Base-by-base conservation (phyloP, 2,888 invertebrate species). In the Alviniconcha strummeri region DNA sequence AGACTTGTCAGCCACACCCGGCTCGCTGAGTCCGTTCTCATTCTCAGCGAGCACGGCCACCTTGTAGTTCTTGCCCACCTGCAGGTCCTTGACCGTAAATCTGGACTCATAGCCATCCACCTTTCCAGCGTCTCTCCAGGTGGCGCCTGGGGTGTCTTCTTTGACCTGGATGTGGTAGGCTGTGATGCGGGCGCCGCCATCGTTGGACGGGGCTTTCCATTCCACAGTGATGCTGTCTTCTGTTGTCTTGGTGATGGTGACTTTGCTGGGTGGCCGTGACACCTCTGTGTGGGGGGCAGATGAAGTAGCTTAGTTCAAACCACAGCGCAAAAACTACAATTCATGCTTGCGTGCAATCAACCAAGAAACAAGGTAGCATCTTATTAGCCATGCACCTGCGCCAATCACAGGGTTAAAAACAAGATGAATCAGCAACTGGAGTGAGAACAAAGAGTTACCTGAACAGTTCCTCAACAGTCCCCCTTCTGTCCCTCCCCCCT, bases 1-100 rank as follows among this genome's bases (percentile, higher is more conserved):
- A 7, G 90, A 82, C 75, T 90, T 89, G 54, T 89, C 87, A 11
- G 89, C 89, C 72, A 89, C 89, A 60, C 87, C 86, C 75, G 86
- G 89, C 17, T 91, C 89, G 71, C 93, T 90, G 64, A 88, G 87
- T 17, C 92, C 93, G 75, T 90, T 88, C 55, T 91, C 91, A 87
- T 94, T 94, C 84, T 92, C 92, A n/a, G 94, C 94, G 6, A 88
- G 87, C 13, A 94, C 93, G 77, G 91, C 91, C 87, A 94, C 92
- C 84, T 90, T 88, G 87, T 93, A 93, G 52, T 92, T 88, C 83
- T 89, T 90, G 72, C 91, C 92, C 79, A 89, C 89, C 52, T 91
- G 88, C 71, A 92, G 88, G 74, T 90, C 88, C 72, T 86, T 86
- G 5, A 89, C 88, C 1, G 87, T 85, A 17, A 84, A 83, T 55